Conservation (phyloP, 2,888 invertebrate genomes). For the Digitonthophagus gazella region DNA sequence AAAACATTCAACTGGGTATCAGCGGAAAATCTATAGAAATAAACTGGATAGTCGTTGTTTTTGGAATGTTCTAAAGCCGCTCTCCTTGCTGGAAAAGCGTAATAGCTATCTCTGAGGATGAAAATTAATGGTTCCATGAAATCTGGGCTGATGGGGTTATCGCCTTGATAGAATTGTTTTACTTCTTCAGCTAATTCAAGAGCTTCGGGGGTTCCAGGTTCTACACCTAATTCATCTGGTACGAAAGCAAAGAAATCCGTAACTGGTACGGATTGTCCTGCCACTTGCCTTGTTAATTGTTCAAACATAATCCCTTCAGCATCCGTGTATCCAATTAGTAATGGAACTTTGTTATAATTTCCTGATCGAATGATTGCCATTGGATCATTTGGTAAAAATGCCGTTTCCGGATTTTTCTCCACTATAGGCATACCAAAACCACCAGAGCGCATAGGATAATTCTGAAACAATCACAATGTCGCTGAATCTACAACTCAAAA, state of each 20-base stretch:
- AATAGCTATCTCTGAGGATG: slow-evolving; percentile 17
- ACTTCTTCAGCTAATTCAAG: neutral
- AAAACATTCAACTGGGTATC: slow-evolving; percentile 23
- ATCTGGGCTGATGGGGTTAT: neutral
- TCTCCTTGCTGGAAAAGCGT: slow-evolving; percentile 22
- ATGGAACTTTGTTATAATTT: slow-evolving; percentile 29
- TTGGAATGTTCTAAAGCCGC: slow-evolving; percentile 20
- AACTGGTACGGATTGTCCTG: neutral
- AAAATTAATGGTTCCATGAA: slow-evolving; percentile 4
- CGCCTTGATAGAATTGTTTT: slow-evolving; percentile 16
- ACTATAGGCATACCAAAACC: slow-evolving; percentile 26
- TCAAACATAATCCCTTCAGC: slow-evolving; percentile 21
- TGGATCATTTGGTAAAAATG: slow-evolving; percentile 28
- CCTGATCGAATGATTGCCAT: slow-evolving; percentile 25
- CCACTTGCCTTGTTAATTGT: neutral
- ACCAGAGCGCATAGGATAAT: slow-evolving; percentile 1
- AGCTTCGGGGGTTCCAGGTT: slow-evolving; percentile 6
- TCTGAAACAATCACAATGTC: neutral
- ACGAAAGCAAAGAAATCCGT: slow-evolving; percentile 18
- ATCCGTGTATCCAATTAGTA: slow-evolving; percentile 30
- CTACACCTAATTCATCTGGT: slow-evolving; percentile 18
- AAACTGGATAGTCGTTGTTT: slow-evolving; percentile 11
- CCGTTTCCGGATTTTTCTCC: slow-evolving; percentile 26
- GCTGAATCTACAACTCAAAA: no score
- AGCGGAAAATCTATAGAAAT: slow-evolving; percentile 21